Evolutionary conservation across 1,140 invertebrate species (phyloP).

Genomic region (Orchestia grillus): DNA sequence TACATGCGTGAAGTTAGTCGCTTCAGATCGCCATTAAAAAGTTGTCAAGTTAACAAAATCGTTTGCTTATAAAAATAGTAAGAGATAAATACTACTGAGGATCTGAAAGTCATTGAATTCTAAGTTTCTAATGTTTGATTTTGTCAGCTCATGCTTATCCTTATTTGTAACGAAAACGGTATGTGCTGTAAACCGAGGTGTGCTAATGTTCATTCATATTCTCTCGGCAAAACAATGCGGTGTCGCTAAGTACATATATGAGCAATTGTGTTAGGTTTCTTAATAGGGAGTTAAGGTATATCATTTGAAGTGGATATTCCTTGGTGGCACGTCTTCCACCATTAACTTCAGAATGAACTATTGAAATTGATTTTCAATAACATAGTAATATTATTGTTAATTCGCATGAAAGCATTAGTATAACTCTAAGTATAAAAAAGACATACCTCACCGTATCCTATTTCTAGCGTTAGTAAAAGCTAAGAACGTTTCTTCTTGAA

Average conservation of each 20-base stretch:
- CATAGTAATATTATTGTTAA: not conserved
- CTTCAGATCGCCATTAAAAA: not conserved
- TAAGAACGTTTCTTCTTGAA: not conserved
- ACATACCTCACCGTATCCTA: not conserved
- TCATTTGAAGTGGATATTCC: not conserved
- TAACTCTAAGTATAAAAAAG: not conserved
- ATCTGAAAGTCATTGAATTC: not conserved
- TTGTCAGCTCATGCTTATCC: not conserved
- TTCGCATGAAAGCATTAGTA: no score
- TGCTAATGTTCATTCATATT: not conserved
- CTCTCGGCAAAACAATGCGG: not conserved
- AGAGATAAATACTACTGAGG: not conserved
- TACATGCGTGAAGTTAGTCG: not conserved
- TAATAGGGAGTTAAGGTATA: not conserved
- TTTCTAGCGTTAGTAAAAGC: not conserved
- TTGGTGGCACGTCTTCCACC: not conserved
- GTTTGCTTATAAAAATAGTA: not conserved
- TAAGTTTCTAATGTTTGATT: not conserved
- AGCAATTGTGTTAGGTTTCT: not conserved
- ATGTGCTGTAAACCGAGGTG: not conserved
- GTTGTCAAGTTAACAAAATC: not conserved
- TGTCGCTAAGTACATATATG: not conserved
- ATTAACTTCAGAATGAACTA: not conserved
- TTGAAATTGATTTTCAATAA: not conserved
- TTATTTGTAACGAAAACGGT: not conserved